Evolutionary conservation across 53 echinoderm and acorn worm species (phyloP), one percentile per base, ranked within the genome.

Genomic region (Holothuria leucospilota): DNA sequence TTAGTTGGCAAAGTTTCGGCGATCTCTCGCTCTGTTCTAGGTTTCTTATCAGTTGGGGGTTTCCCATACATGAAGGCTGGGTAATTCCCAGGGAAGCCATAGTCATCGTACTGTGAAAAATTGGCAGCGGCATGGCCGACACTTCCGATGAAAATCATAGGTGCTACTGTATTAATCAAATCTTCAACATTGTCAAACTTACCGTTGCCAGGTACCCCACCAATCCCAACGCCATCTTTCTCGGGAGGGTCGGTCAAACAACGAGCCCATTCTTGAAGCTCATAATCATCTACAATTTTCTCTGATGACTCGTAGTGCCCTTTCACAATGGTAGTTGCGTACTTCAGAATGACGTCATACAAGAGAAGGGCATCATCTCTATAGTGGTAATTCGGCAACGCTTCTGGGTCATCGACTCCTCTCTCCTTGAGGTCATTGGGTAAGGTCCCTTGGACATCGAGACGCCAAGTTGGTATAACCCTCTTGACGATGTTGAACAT

Each of bases 341-440:
- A 96, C 78, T 93, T 87, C 41, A 64, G 29, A 29, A 91, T 96
- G 14, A 91, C 96, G 28, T 88, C 91, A 69, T 87, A 90, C 25
- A 96, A 84, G 42, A 96, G 68, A 10, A 92, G 52, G 63, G 92
- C 92, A 46, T 96, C 96, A 38, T 96, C 96, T 20, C 96, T 78
- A 65, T 90, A 96, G 92, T 94, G 87, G 69, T 96, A 96, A 62
- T 91, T 94, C n/a, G 92, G 94, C 21, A 96, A 85, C 53, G 87
- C 90, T 87, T 94, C 96, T 39, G 91, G 91, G 89, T 96, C 96
- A 39, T 59, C 89, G 8, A 96, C 94, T 4, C 96, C 96, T 59
- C 96, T 84, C 28, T 85, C 80, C 64, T 87, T 78, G 29, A 96
- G 88, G 60, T 96, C 96, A 18, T 86, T 81, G 6, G 89, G 92